Percentiles rank a stretch among this genome's conserved stretches.
Evolutionary conservation across 2,888 invertebrate genomes (phyloP).

Genomic region (Dichetophora obliterata): DNA sequence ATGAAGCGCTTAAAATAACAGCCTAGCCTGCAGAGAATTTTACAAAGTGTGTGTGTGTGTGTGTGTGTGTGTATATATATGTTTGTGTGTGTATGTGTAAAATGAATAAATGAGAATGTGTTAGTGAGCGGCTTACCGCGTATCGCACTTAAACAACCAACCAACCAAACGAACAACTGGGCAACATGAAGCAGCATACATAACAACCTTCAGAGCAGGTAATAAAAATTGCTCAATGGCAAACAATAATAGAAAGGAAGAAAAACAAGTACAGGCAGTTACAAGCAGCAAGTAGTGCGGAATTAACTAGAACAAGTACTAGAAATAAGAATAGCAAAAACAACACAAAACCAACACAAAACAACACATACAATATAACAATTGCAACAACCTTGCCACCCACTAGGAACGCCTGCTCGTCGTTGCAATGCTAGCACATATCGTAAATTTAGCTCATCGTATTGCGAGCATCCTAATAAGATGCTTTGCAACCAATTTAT

Average conservation of each 20-base stretch:
- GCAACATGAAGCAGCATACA: not conserved
- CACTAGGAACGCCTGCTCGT: not conserved
- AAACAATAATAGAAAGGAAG: not conserved
- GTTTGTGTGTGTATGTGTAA: not conserved
- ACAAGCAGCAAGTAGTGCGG: not conserved
- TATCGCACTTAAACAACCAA: not conserved
- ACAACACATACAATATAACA: not conserved
- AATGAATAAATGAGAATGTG: not conserved
- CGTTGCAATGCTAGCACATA: not conserved
- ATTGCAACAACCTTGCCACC: not conserved
- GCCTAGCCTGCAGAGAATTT: not conserved
- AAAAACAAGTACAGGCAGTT: not conserved
- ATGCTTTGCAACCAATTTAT: constrained; percentile 10
- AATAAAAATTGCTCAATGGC: not conserved
- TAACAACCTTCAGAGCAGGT: not conserved
- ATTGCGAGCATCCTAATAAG: constrained; percentile 2
- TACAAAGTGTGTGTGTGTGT: not conserved
- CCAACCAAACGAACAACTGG: too few relatives aligned
- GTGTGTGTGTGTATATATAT: not conserved
- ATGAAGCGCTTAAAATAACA: too few relatives aligned
- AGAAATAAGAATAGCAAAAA: not conserved
- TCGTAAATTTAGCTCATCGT: not conserved
- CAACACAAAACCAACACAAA: too few relatives aligned
- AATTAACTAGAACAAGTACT: not conserved
- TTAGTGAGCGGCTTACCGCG: constrained; percentile 3